These are phyloP conservation scores for Smithornis capensis DNA, from an alignment of 2,113 vertebrate species.

Conservation along the genomic window DNA sequence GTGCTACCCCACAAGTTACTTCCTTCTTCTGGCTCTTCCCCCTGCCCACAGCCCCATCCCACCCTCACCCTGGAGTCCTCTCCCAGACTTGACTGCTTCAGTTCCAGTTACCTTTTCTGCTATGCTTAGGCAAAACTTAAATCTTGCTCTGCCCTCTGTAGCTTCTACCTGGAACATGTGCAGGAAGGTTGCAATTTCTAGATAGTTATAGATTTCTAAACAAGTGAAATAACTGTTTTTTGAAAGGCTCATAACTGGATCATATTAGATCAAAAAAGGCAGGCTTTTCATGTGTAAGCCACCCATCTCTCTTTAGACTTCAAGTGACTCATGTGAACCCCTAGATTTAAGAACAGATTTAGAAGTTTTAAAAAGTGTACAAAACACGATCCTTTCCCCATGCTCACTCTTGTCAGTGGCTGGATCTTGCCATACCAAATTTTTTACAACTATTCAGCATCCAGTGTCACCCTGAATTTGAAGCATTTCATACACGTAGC, in stretches of 20 bases:
- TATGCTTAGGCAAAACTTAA: background rate
- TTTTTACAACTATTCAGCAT: background rate
- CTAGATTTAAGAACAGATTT: background rate
- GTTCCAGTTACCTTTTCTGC: background rate
- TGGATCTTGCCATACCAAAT: background rate
- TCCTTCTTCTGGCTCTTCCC: background rate
- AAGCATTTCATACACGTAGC: background rate
- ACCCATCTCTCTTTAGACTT: background rate
- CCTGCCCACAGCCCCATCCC: background rate
- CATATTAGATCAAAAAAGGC: background rate
- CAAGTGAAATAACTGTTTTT: background rate
- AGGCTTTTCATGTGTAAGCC: background rate
- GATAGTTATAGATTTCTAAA: background rate
- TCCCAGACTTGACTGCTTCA: background rate
- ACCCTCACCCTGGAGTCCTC: fast-evolving
- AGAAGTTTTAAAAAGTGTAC: background rate
- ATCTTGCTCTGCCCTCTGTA: background rate
- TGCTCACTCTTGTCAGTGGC: background rate
- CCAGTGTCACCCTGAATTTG: background rate
- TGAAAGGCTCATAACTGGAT: background rate
- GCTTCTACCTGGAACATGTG: background rate
- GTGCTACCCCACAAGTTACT: background rate
- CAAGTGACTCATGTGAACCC: background rate
- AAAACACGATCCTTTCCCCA: background rate
- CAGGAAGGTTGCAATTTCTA: background rate